phyloP scores from a whole-genome alignment of 1,140 invertebrate genomes.

The Ylistrum balloti region DNA sequence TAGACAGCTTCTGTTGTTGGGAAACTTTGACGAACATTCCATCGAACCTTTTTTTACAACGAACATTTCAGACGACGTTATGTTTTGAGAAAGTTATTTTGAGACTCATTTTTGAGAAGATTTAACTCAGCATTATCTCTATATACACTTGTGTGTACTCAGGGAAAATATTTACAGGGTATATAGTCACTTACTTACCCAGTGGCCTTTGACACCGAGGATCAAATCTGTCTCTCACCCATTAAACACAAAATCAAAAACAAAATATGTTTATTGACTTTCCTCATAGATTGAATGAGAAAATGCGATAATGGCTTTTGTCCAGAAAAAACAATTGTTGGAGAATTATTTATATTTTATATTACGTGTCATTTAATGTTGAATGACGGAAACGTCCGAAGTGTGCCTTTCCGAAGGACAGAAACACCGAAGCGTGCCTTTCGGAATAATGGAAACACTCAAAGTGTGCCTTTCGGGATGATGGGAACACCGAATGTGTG shows the following conservation, averaged over 20 bases:
- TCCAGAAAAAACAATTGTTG: background rate
- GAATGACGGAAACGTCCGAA: background rate
- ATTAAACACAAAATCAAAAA: background rate
- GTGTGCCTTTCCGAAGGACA: background rate
- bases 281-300: background rate
- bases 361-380: background rate
- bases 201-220: background rate
- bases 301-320: background rate
- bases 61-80: background rate
- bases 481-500: no score
- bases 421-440: background rate
- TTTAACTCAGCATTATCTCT: background rate
- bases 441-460: background rate
- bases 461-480: background rate
- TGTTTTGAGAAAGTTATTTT: background rate
- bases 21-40: background rate
- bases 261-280: background rate
- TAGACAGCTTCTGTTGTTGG: background rate
- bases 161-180: background rate
- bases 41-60: background rate
- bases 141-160: background rate
- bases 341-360: slow-evolving; percentile 36
- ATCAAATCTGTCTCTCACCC: slow-evolving; percentile 2
- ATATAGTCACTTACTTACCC: no score
- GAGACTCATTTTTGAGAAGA: background rate